phyloP scores from a whole-genome alignment of 2,113 vertebrate genomes.

The Andinoacara biseriatus region DNA sequence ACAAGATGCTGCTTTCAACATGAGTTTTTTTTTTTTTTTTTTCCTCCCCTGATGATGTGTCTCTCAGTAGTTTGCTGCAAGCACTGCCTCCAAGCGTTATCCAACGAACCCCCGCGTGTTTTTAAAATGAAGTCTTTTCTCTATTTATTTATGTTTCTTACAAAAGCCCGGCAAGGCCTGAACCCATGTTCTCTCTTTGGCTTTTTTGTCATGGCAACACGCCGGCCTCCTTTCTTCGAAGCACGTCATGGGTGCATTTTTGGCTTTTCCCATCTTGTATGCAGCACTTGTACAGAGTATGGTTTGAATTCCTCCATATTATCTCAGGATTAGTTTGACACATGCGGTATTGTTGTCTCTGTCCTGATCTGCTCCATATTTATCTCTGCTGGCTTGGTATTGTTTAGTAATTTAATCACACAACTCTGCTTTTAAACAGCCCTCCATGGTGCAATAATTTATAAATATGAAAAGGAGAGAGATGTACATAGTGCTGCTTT shows the following conservation, averaged over 20 bases:
- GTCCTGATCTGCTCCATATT: constrained; percentile 48
- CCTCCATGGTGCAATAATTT: constrained; percentile 3
- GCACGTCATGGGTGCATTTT: constrained; percentile 45
- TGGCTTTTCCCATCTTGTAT: constrained; percentile 53
- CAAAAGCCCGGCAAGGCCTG: constrained; percentile 57
- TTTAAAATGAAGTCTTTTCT: constrained; percentile 71
- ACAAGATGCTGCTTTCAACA: constrained; percentile 20
- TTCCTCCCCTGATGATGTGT: constrained; percentile 23
- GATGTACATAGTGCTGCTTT: neutral
- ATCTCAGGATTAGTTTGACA: constrained; percentile 62
- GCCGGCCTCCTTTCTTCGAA: constrained; percentile 25
- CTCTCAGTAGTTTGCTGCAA: constrained; percentile 31
- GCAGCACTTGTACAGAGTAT: neutral
- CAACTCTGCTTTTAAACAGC: constrained; percentile 31
- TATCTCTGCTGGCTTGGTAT: constrained; percentile 11
- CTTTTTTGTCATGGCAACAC: constrained; percentile 49
- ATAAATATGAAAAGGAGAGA: constrained; percentile 5
- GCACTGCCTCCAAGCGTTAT: constrained; percentile 37
- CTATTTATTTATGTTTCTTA: constrained; percentile 75
- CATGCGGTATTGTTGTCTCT: constrained; percentile 37
- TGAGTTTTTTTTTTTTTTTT: constrained; percentile 29
- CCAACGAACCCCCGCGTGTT: constrained; percentile 61
- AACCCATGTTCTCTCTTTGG: constrained; percentile 66
- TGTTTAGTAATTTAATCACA: constrained; percentile 50
- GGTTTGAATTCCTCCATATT: constrained; percentile 50